Evolutionary conservation across 2,888 invertebrate genomes (phyloP), one percentile per base, ranked within the genome.

Genomic region (Saturnia pavonia): DNA sequence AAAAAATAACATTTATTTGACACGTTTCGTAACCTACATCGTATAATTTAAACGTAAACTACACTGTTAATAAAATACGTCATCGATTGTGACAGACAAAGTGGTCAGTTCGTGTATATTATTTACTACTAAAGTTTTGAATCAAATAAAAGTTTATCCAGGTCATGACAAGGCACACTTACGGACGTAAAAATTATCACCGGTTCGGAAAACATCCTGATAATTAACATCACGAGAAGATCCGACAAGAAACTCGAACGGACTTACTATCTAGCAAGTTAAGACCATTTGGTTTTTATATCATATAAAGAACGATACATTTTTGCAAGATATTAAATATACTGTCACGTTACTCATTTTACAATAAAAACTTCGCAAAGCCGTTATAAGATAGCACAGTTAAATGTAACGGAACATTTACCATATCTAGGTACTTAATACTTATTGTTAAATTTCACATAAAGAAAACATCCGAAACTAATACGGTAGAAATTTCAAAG

Each of bases 391-490:
- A 65, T 65, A 65, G 40, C 16, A 65, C n/a, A 40, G 40, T 40
- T 65, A 65, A 40, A 40, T 40, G n/a, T 40, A 65, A 65, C 57
- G 57, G 57, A 27, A 60, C 14, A 27, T 25, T 11, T 25, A 60
- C 27, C 14, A 60, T 60, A 60, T 60, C 27, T 27, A 60, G 27
- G 25, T 60, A 27, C 27, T 65, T 65, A 63, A 63, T 3, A 27
- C 14, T 19, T 27, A 34, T 27, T 63, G 63, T 63, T 63, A 27
- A 63, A 34, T 16, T 63, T 14, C 8, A 63, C 63, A 63, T 90
- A 89, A 89, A 82, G 86, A 81, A 85, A 87, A 54, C 22, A 54
- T 22, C 3, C 54, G 54, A 54, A 22, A 54, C 9, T 22, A 54
- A 54, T 3, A 54, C 54, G 8, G 22, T 54, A 54, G 22, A 54